A percentile compares a stretch with the other conserved stretches of the same genome.
These are phyloP conservation scores for Drosophila lacicola DNA, from an alignment of 2,888 invertebrate genomes.

Conservation along the genomic window DNA sequence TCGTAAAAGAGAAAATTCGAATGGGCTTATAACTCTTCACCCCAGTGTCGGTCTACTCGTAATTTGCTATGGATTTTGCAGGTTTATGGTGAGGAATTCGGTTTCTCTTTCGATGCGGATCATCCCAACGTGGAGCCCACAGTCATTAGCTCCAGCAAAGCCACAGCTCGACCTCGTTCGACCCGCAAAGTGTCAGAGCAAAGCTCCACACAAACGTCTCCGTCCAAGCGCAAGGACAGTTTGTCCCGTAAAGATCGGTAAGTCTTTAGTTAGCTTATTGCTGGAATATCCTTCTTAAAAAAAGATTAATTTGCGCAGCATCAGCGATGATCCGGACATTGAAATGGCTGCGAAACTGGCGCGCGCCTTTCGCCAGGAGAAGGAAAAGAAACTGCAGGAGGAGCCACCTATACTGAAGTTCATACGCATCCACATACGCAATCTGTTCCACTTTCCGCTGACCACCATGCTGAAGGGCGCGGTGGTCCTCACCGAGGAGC, in stretches of 20 bases:
- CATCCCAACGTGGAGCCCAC: constrained; percentile 85
- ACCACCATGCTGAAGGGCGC: constrained; percentile 95
- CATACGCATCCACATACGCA: constrained; percentile 92
- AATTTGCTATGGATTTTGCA: constrained; percentile 69
- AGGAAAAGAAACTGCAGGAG: constrained; percentile 87
- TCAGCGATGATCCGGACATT: constrained; percentile 84
- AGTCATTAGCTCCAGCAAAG: constrained; percentile 80
- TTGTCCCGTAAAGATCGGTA: constrained; percentile 89
- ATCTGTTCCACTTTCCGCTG: constrained; percentile 95
- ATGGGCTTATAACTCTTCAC: no score
- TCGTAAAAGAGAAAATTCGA: no score
- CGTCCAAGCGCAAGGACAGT: constrained; percentile 91
- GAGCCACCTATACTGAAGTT: constrained; percentile 91
- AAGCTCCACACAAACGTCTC: constrained; percentile 91
- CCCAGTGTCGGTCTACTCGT: background rate
- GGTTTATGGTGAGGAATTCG: constrained; percentile 95
- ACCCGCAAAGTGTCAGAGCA: constrained; percentile 92
- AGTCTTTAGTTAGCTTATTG: constrained; percentile 16
- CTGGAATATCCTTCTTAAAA: background rate
- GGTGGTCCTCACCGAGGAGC: constrained; percentile 93
- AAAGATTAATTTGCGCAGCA: constrained; percentile 49
- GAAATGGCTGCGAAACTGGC: constrained; percentile 84
- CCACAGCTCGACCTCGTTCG: constrained; percentile 84
- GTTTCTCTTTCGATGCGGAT: constrained; percentile 87
- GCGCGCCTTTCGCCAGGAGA: constrained; percentile 83